Evolutionary conservation across 1,140 invertebrate genomes (phyloP).

Genomic region (Leptinotarsa defecta): DNA sequence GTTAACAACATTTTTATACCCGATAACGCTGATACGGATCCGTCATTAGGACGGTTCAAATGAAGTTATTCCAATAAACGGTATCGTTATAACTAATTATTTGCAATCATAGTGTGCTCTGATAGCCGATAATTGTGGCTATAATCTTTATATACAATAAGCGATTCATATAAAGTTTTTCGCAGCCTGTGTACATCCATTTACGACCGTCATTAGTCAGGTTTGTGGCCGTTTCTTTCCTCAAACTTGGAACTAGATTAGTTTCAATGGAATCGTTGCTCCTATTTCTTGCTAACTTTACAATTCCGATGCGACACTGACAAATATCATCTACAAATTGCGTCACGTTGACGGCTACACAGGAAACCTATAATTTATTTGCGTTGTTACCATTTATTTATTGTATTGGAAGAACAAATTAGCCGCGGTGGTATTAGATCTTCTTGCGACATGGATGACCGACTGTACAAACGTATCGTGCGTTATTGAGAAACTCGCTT

Average conservation of each 20-base stretch:
- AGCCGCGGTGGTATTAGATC: slow-evolving; percentile 3
- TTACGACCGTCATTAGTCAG: slow-evolving; percentile 11
- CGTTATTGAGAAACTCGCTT: neutral
- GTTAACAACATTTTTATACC: slow-evolving; percentile 25
- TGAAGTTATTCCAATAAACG: slow-evolving; percentile 32
- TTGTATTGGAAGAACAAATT: slow-evolving; percentile 14
- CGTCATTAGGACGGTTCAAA: neutral
- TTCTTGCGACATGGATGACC: neutral
- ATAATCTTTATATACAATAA: slow-evolving; percentile 30
- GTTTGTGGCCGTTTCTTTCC: slow-evolving; percentile 19
- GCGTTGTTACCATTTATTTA: slow-evolving; percentile 25
- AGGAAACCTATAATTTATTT: slow-evolving; percentile 22
- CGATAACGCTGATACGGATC: neutral
- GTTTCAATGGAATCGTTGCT: slow-evolving; percentile 11
- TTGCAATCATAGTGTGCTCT: slow-evolving; percentile 26
- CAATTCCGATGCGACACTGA: slow-evolving; percentile 21
- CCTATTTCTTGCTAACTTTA: slow-evolving; percentile 23
- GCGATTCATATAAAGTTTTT: slow-evolving; percentile 25
- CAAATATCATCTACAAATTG: slow-evolving; percentile 29
- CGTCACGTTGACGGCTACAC: neutral
- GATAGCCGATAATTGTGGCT: slow-evolving; percentile 25
- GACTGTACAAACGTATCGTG: slow-evolving; percentile 4
- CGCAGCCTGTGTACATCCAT: slow-evolving; percentile 10
- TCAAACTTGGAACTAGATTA: slow-evolving; percentile 26
- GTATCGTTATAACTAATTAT: slow-evolving; percentile 29